phyloP scores from a whole-genome alignment of 2,888 invertebrate species.

The Cataglyphis albicans region DNA sequence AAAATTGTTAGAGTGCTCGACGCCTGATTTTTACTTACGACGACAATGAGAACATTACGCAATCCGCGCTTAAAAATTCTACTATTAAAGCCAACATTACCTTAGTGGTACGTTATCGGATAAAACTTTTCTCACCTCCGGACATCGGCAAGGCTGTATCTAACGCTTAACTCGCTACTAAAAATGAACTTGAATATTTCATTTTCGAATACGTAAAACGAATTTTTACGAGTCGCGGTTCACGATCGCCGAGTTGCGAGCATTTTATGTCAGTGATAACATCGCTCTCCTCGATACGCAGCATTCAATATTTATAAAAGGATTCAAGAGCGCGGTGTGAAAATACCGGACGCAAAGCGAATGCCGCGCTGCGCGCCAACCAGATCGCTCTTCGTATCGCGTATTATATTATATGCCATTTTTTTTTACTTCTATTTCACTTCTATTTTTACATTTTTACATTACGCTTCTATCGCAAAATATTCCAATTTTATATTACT shows the following conservation, averaged over 20 bases:
- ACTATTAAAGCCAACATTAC: constrained; percentile 66
- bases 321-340: constrained; percentile 41
- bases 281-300: constrained; percentile 54
- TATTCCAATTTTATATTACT: constrained; percentile 24
- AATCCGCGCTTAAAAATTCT: constrained; percentile 38
- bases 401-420: constrained; percentile 33
- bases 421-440: constrained; percentile 9
- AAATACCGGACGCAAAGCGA: constrained; percentile 29
- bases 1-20: constrained; percentile 40
- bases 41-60: constrained; percentile 48
- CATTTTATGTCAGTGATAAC: constrained; percentile 53
- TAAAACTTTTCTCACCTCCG: constrained; percentile 59
- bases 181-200: constrained; percentile 61
- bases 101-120: constrained; percentile 18
- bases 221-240: constrained; percentile 56
- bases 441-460: constrained; percentile 41
- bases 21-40: constrained; percentile 46
- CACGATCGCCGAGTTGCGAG: constrained; percentile 1
- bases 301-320: constrained; percentile 68
- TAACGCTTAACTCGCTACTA: constrained; percentile 55
- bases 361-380: background rate
- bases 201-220: constrained; percentile 30
- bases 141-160: constrained; percentile 34
- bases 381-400: constrained; percentile 21
- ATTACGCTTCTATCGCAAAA: constrained; percentile 33